Conservation (phyloP, 1,140 invertebrate genomes). For the Telenomus remus region DNA sequence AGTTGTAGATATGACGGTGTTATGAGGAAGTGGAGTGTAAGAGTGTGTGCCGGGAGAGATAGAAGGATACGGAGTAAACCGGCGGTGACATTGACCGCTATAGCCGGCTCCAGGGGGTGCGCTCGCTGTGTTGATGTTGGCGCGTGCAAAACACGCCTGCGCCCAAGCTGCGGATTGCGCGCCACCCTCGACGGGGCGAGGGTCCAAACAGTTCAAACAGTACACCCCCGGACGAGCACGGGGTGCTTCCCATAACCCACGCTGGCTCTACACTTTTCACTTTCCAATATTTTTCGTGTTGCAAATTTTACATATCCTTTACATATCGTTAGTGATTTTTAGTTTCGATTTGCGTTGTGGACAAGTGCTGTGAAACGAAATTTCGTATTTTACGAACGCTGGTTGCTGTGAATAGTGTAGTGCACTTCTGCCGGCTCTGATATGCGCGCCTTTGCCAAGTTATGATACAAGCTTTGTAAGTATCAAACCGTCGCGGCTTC, state of each 20-base stretch:
- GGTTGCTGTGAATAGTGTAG: constrained; percentile 19
- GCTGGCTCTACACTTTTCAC: background rate
- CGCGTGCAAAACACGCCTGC: constrained; percentile 65
- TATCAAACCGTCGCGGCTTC: constrained; percentile 1
- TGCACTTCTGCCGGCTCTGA: constrained; percentile 9
- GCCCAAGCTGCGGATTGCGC: constrained; percentile 40
- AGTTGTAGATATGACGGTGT: constrained; percentile 21
- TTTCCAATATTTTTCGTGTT: constrained; percentile 4
- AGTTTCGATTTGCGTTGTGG: too few species aligned
- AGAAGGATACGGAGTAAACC: constrained; percentile 14
- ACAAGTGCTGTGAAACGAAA: constrained; percentile 1
- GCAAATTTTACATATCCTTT: constrained; percentile 11
- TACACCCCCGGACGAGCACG: constrained; percentile 68
- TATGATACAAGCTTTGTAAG: constrained; percentile 28
- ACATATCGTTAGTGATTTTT: constrained; percentile 1
- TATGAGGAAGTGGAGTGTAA: constrained; percentile 58
- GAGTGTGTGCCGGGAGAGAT: constrained; percentile 18
- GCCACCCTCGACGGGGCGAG: constrained; percentile 58
- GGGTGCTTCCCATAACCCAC: constrained; percentile 51
- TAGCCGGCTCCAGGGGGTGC: constrained; percentile 50
- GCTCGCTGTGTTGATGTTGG: constrained; percentile 55
- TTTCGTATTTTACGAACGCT: too few species aligned
- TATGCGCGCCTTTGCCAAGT: constrained; percentile 13
- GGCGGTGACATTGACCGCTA: constrained; percentile 71
- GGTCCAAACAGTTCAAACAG: constrained; percentile 67